Evolutionary conservation across 2,797 vertebrate species (phyloP), one percentile per base, ranked within the genome.

Genomic region (Channa striata): DNA sequence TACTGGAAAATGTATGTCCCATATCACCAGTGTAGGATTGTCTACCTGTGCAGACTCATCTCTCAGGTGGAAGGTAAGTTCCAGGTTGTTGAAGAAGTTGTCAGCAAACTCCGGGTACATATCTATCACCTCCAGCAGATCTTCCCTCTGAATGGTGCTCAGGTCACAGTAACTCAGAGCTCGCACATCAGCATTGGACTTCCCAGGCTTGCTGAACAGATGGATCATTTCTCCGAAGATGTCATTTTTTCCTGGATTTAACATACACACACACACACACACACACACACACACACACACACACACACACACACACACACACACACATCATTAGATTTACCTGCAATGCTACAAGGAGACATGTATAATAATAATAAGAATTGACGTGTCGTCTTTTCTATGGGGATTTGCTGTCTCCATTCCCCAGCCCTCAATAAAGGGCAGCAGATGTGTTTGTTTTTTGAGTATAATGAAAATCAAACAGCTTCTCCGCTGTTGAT

Each of bases 171-270:
- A 99, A 16, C 98, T 98, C 85, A 99, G 92, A 13, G 98, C 98
- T 90, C 98, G 94, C 53, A 99, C 98, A n/a, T 99, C 97, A 62
- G 97, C 96, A 2, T 96, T 98, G 37, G 98, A 98, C 85, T 99
- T 99, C 36, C 98, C 98, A 36, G 98, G 95, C 91, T 98, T 99
- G 84, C 96, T 94, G 68, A 95, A 96, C 42, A 97, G 94, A 87
- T 99, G 97, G 79, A 99, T 97, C 96, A 99, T 97, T 89, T 99
- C 98, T 83, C 98, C 98, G 85, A 99, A 99, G 85, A 99, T 99
- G 90, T 99, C 98, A 60, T 99, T 99, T 94, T 98, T 99, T 42
- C 98, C 98, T 99, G 84, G 14, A 48, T 14, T 62, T 62, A 78
- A 87, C 78, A 89, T n/a, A 80, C 62, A 70, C 52, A 84, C 13